Base-by-base conservation (phyloP, 2,113 vertebrate genomes). In the Larimichthys polyactis region DNA sequence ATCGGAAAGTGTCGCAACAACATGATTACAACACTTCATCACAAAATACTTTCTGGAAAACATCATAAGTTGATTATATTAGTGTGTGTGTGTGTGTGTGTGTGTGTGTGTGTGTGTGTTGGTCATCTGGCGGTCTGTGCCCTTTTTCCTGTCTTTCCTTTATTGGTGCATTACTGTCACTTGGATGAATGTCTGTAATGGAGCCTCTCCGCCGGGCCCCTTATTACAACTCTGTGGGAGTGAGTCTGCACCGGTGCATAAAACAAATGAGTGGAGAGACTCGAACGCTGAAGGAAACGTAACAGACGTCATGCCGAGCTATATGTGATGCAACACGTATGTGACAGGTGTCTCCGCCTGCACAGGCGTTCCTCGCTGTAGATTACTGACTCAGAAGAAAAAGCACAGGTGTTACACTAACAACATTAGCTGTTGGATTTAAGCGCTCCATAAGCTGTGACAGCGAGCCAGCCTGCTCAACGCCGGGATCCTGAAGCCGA, bases 81-180 rank as follows among this genome's bases (percentile, higher is more conserved):
- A 29, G 67, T 1, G 9, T 54, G 51, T 54, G 49, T 51, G 48
- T 51, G 48, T 49, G 48, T 49, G 43, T 32, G 44, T 67, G 60
- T 22, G 43, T 55, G 54, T 60, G 27, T 27, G 27, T 27, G 27
- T 27, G 27, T 27, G 40, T 32, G 40, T 14, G 19, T 43, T 84
- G 84, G 75, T 79, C 85, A 83, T 82, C 76, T 58, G 67, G 32
- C 64, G 55, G 64, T 83, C 63, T 76, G 57, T 46, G 71, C 66
- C 78, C 66, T 68, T 63, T 36, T 84, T 64, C 54, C 62, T 58
- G 78, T 55, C 69, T 70, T 43, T 87, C 81, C 83, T 90, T 86
- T 88, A 83, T 80, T 88, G 89, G 66, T 69, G 57, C 74, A 92
- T 91, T 91, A 90, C 83, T 92, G 91, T 90, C 90, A 90, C 70